phyloP scores from a whole-genome alignment of 2,888 invertebrate genomes.

The Leistus spinibarbis region DNA sequence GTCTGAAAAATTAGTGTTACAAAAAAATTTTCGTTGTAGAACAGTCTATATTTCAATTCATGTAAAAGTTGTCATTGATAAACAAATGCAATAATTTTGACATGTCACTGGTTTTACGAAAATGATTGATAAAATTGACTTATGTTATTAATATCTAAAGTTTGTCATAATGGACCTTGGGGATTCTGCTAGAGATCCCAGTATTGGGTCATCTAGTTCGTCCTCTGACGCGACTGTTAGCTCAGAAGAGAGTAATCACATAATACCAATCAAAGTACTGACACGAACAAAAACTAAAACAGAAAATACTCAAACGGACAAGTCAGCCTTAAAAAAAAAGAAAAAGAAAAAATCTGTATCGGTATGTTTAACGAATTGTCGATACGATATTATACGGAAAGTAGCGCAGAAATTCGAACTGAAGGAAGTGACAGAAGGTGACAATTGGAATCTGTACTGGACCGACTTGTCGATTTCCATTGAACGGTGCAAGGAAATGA shows the following conservation, averaged over 20 bases:
- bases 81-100: slow-evolving; percentile 24
- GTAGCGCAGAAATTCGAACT: slow-evolving; percentile 74
- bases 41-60: not conserved
- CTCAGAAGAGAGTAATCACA: slow-evolving; percentile 40
- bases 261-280: slow-evolving; percentile 12
- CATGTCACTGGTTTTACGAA: slow-evolving; percentile 16
- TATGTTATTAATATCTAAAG: not conserved
- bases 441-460: slow-evolving; percentile 91
- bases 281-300: slow-evolving; percentile 13
- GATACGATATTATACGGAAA: slow-evolving; percentile 75
- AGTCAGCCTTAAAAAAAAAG: slow-evolving; percentile 39
- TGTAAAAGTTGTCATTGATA: slow-evolving; percentile 24
- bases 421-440: slow-evolving; percentile 78
- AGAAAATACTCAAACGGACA: slow-evolving; percentile 22
- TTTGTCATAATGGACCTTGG: not conserved
- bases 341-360: slow-evolving; percentile 54
- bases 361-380: slow-evolving; percentile 73
- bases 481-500: slow-evolving; percentile 89
- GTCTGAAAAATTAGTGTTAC: not conserved
- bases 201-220: slow-evolving; percentile 33
- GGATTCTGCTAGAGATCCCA: not conserved
- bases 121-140: slow-evolving; percentile 1
- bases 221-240: slow-evolving; percentile 38
- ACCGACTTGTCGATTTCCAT: slow-evolving; percentile 86
- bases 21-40: not conserved